A percentile compares a stretch with the other conserved stretches of the same genome.
phyloP scores from a whole-genome alignment of 2,113 vertebrate species.

The Gobio gobio region DNA sequence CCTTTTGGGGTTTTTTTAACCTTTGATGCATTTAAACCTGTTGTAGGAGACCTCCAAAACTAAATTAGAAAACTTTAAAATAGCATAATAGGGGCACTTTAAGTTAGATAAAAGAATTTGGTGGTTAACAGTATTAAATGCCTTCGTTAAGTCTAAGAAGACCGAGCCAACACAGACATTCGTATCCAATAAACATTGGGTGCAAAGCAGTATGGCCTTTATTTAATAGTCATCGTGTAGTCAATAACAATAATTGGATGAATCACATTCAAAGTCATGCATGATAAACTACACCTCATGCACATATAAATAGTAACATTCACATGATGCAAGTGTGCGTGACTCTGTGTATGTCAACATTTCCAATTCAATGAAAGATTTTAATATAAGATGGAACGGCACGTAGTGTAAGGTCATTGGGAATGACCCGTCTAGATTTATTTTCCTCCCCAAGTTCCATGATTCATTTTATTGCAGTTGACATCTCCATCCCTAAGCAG shows the following conservation, averaged over 20 bases:
- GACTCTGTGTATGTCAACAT: background rate
- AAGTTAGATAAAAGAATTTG: too few species aligned
- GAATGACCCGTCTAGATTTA: background rate
- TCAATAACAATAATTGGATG: background rate
- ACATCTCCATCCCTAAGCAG: slow-evolving; percentile 32
- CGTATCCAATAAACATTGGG: too few species aligned
- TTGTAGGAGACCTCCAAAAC: too few species aligned
- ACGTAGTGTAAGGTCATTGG: slow-evolving; percentile 23
- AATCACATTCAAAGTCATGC: background rate
- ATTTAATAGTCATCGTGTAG: too few species aligned
- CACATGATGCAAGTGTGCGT: background rate
- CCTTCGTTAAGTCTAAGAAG: too few species aligned
- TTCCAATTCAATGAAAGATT: background rate
- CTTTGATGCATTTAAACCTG: too few species aligned
- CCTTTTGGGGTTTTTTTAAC: too few species aligned
- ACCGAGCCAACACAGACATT: too few species aligned
- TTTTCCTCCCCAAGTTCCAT: slow-evolving; percentile 36
- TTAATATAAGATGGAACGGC: slow-evolving; percentile 16
- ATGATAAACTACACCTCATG: background rate
- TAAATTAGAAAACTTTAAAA: too few species aligned
- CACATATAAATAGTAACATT: slow-evolving; percentile 19
- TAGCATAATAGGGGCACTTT: too few species aligned
- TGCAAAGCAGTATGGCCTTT: too few species aligned
- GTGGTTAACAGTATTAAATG: too few species aligned
- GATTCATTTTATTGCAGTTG: slow-evolving; percentile 39